phyloP scores from a whole-genome alignment of 2,888 invertebrate genomes.

The Sipha maydis region DNA sequence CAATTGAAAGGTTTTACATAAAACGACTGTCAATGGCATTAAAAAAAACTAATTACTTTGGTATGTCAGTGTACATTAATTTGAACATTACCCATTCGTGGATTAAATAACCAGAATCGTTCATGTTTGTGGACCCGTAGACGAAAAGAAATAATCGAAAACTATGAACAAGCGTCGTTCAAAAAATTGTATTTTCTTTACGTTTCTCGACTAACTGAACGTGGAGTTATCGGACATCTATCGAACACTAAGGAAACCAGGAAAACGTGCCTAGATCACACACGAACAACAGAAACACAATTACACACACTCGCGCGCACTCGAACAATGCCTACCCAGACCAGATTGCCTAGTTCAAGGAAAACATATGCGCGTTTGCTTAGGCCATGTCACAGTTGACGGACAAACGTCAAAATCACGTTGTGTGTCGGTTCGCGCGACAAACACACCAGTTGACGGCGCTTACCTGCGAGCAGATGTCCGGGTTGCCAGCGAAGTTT shows the following conservation, averaged over 20 bases:
- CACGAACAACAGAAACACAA: not conserved
- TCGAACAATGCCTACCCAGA: not conserved
- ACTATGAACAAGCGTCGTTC: conserved; percentile 5
- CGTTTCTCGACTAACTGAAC: not conserved
- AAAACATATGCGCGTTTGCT: not conserved
- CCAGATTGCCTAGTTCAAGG: conserved; percentile 38
- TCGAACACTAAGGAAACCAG: conserved; percentile 10
- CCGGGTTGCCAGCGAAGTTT: conserved; percentile 53
- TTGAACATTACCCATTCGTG: conserved; percentile 15
- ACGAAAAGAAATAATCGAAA: not conserved
- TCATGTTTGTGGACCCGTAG: not conserved
- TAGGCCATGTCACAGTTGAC: not conserved
- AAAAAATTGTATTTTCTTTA: not conserved
- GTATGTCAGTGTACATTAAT: not conserved
- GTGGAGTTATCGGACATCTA: not conserved
- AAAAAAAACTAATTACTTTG: not conserved
- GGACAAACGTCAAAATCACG: not conserved
- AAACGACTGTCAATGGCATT: not conserved
- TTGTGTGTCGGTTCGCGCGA: not conserved
- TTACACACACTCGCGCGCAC: too few relatives aligned
- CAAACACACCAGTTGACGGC: not conserved
- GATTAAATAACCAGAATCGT: conserved; percentile 11
- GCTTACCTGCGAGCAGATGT: conserved; percentile 56
- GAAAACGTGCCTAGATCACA: conserved; percentile 20
- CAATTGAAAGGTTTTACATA: too few relatives aligned